Evolutionary conservation across 2,888 invertebrate genomes (phyloP).

Genomic region (Aplocera efformata): DNA sequence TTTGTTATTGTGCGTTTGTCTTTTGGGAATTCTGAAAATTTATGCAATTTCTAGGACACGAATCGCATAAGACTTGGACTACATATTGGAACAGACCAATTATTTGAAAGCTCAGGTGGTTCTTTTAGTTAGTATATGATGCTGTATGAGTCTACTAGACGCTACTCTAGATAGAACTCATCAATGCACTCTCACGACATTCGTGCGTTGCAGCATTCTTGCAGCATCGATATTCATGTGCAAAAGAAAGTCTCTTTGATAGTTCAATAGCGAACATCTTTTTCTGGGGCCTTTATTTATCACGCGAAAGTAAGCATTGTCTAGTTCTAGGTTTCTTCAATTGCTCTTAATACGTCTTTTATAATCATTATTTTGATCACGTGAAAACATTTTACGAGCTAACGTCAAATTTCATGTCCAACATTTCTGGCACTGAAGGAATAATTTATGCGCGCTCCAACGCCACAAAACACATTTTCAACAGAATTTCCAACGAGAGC

Average conservation of each 20-base stretch:
- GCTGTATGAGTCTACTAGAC: too few species aligned
- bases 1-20: too few species aligned
- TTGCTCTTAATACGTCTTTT: slow-evolving; percentile 1
- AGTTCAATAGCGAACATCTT: slow-evolving; percentile 14
- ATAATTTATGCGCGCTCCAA: slow-evolving; percentile 23
- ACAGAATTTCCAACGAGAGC: slow-evolving; percentile 31
- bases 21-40: too few species aligned
- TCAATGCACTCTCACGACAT: slow-evolving; percentile 57
- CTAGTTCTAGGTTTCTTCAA: slow-evolving; percentile 1
- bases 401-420: slow-evolving; percentile 4
- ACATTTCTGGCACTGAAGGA: slow-evolving; percentile 15
- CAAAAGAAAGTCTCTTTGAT: slow-evolving; percentile 21
- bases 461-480: slow-evolving; percentile 29
- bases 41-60: too few species aligned
- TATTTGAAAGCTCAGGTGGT: too few species aligned
- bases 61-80: too few species aligned
- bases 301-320: slow-evolving; percentile 11
- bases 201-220: slow-evolving; percentile 33
- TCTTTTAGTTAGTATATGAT: too few species aligned
- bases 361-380: slow-evolving; percentile 2
- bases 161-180: too few species aligned
- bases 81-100: too few species aligned
- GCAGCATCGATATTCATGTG: slow-evolving; percentile 30
- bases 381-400: slow-evolving; percentile 10
- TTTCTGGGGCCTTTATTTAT: slow-evolving; percentile 11